Evolutionary conservation across 2,113 vertebrate species (phyloP).

Genomic region (Ciconia stormi): DNA sequence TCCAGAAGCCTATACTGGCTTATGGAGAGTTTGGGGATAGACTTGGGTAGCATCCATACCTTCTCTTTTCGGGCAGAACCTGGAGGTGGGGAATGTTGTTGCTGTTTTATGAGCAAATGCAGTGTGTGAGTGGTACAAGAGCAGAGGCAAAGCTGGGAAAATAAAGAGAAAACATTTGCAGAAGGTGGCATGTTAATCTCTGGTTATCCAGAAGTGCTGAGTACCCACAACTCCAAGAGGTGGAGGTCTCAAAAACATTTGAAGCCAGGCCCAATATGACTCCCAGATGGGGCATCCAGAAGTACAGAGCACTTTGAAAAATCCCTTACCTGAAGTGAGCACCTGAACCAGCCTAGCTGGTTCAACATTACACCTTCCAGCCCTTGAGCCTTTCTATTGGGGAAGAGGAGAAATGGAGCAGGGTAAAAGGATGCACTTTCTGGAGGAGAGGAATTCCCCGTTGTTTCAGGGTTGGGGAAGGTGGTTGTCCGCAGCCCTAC

Average conservation of each 20-base stretch:
- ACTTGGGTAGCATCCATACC: background rate
- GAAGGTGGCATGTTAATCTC: background rate
- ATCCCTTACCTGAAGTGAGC: background rate
- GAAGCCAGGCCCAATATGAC: background rate
- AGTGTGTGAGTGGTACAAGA: background rate
- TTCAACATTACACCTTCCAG: background rate
- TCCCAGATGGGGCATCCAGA: background rate
- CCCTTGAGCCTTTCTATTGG: background rate
- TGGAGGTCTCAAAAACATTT: background rate
- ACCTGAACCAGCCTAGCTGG: background rate
- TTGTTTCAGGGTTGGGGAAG: background rate
- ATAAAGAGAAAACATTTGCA: background rate
- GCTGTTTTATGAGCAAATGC: background rate
- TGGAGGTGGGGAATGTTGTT: background rate
- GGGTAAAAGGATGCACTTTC: rapidly evolving
- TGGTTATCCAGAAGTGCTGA: background rate
- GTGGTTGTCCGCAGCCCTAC: background rate
- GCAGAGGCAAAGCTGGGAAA: background rate
- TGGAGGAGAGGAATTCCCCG: background rate
- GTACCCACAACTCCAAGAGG: background rate
- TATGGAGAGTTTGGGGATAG: background rate
- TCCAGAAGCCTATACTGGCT: background rate
- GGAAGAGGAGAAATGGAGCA: background rate
- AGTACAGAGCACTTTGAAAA: background rate
- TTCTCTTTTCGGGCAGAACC: background rate